phyloP scores from a whole-genome alignment of 1,140 invertebrate species.

The Sycophaga agraensis region DNA sequence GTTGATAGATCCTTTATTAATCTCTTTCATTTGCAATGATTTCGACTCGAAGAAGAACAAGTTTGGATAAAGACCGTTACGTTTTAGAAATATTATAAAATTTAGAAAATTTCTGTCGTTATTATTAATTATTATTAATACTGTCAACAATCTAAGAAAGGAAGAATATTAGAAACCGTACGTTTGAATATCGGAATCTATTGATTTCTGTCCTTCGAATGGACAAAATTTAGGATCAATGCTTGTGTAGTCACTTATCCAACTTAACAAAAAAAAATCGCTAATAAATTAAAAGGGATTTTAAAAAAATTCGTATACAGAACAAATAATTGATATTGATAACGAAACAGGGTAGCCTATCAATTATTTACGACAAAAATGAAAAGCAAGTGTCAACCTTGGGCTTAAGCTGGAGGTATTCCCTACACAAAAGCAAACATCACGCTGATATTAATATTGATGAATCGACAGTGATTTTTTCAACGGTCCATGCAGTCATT shows the following conservation, averaged over 20 bases:
- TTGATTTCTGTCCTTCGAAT: slow-evolving; percentile 14
- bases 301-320: slow-evolving; percentile 28
- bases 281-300: slow-evolving; percentile 6
- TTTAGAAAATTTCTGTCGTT: slow-evolving; percentile 18
- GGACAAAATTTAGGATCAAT: background rate
- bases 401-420: too few species aligned
- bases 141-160: background rate
- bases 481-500: background rate
- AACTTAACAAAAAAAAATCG: background rate
- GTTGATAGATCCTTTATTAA: too few species aligned
- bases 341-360: slow-evolving; percentile 59
- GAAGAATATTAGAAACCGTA: background rate
- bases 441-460: slow-evolving; percentile 16
- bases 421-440: too few species aligned
- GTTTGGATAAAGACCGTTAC: slow-evolving; percentile 3
- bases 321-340: slow-evolving; percentile 47
- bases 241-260: slow-evolving; percentile 1
- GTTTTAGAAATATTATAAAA: background rate
- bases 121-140: slow-evolving; percentile 1
- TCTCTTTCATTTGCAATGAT: too few species aligned
- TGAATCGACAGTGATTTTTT: slow-evolving; percentile 15
- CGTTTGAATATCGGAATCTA: slow-evolving; percentile 1
- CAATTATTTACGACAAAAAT: slow-evolving; percentile 50
- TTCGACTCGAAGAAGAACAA: background rate
- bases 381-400: too few species aligned